A percentile compares a stretch with the other conserved stretches of the same genome.
These are phyloP conservation scores for Panulirus ornatus DNA, from an alignment of 1,140 invertebrate genomes.

Conservation along the genomic window DNA sequence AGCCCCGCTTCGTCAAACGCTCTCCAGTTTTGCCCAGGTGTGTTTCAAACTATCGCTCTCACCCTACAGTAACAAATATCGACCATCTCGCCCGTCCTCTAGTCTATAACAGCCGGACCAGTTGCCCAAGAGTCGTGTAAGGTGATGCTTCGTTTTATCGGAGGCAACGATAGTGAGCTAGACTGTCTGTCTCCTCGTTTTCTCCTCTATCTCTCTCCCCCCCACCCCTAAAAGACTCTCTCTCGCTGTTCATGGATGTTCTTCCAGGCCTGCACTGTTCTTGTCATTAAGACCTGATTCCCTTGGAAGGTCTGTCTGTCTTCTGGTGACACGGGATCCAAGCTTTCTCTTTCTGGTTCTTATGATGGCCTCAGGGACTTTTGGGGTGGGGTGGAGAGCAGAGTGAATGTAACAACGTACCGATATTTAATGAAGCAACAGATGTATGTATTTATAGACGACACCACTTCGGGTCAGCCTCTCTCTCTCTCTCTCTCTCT, in stretches of 20 bases:
- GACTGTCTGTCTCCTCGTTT: neutral
- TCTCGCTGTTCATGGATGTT: too few species aligned
- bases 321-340: too few species aligned
- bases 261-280: too few species aligned
- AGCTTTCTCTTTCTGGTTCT: too few species aligned
- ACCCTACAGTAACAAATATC: neutral
- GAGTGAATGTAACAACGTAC: too few species aligned
- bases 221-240: too few species aligned
- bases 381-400: too few species aligned
- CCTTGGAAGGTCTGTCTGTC: too few species aligned
- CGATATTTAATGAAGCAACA: too few species aligned
- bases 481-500: slow-evolving; percentile 10
- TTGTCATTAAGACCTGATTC: too few species aligned
- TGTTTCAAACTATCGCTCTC: neutral
- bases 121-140: slow-evolving; percentile 3
- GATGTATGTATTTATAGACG: too few species aligned
- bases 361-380: neutral
- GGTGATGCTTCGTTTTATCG: slow-evolving; percentile 15
- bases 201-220: neutral
- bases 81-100: neutral
- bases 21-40: neutral
- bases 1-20: neutral
- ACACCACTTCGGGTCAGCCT: too few species aligned
- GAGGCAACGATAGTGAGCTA: neutral
- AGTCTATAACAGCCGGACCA: neutral